Percentiles rank a stretch among this genome's conserved stretches.
These are phyloP conservation scores for Chaetogeoica ovagalla DNA, from an alignment of 2,888 invertebrate species.

Conservation along the genomic window DNA sequence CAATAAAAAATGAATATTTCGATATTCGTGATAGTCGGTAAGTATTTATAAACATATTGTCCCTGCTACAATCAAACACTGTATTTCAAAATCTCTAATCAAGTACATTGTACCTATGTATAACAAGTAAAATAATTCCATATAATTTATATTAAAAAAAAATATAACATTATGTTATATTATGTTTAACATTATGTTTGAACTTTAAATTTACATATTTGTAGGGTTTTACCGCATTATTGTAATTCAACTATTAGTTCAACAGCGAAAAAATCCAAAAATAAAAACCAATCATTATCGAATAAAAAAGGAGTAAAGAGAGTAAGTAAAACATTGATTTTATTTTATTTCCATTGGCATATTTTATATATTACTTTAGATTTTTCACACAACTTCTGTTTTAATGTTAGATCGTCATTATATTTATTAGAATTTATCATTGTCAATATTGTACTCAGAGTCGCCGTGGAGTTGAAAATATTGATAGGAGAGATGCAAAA, in stretches of 20 bases:
- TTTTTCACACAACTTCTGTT: too few species aligned
- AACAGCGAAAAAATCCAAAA: constrained; percentile 26
- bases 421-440: too few species aligned
- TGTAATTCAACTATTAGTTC: constrained; percentile 47
- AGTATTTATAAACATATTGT: background rate
- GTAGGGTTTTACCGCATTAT: constrained; percentile 32
- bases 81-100: too few species aligned
- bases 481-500: too few species aligned
- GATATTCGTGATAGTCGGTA: constrained; percentile 42
- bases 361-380: too few species aligned
- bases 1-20: constrained; percentile 15
- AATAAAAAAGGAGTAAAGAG: constrained; percentile 29
- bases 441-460: too few species aligned
- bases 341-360: background rate
- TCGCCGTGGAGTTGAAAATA: too few species aligned
- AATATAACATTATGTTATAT: too few species aligned
- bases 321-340: constrained; percentile 17
- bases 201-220: background rate
- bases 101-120: too few species aligned
- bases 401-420: too few species aligned
- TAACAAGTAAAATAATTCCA: background rate
- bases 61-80: background rate
- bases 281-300: background rate
- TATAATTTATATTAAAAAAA: too few species aligned
- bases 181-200: too few species aligned